These are phyloP conservation scores for Mirza zaza DNA, from an alignment of 2,113 vertebrate species.

Conservation along the genomic window DNA sequence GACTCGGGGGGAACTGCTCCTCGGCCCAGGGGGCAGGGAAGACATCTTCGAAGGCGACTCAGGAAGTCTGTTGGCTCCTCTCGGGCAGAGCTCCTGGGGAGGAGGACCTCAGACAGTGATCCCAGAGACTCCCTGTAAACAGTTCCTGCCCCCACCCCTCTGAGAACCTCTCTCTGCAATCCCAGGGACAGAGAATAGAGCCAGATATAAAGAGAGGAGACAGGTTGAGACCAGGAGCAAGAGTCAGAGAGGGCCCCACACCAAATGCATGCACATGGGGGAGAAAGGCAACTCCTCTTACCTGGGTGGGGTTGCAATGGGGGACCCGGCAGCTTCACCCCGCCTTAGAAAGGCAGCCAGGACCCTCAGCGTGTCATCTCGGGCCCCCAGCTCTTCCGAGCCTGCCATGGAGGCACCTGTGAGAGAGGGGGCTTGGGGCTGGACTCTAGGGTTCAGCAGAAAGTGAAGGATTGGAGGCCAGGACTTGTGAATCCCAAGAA, in stretches of 20 bases:
- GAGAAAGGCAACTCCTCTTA: conserved; percentile 10
- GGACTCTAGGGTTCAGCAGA: background rate
- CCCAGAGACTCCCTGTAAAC: background rate
- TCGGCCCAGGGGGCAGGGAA: conserved; percentile 65
- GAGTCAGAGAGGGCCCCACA: background rate
- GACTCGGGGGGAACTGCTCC: background rate
- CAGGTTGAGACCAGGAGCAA: background rate
- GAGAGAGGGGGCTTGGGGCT: background rate
- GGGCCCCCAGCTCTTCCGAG: conserved; percentile 57
- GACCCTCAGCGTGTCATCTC: conserved; percentile 78
- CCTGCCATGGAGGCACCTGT: conserved; percentile 73
- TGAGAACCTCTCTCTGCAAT: background rate
- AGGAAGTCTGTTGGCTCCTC: conserved; percentile 71
- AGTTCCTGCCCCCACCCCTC: background rate
- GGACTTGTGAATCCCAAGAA: background rate
- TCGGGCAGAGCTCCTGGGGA: conserved; percentile 32
- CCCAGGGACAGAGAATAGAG: background rate
- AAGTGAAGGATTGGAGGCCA: background rate
- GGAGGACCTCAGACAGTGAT: conserved; percentile 40
- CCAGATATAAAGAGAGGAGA: background rate
- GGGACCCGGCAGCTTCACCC: conserved; percentile 62
- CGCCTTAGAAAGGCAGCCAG: conserved; percentile 79
- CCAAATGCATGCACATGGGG: background rate
- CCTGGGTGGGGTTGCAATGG: conserved; percentile 58
- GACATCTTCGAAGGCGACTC: conserved; percentile 68